phyloP scores from a whole-genome alignment of 2,797 vertebrate genomes.

The Decapterus maruadsi region DNA sequence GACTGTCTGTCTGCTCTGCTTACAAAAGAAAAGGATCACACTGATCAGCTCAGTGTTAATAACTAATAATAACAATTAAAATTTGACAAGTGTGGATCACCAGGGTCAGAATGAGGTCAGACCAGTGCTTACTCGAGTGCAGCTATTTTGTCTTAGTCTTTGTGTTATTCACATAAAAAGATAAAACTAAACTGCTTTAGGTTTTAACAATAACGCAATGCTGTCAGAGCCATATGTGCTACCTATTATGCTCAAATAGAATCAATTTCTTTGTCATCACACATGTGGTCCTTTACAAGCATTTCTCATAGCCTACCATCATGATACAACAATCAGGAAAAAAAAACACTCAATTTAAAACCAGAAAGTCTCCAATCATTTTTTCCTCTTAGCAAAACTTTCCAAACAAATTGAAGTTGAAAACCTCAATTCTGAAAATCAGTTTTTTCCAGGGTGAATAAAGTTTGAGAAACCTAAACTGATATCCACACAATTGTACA shows the following conservation, averaged over 20 bases:
- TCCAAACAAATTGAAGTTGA: neutral
- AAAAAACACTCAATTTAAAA: neutral
- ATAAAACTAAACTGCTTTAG: neutral
- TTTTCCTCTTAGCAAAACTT: neutral
- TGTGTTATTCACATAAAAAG: neutral
- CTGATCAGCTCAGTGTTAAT: neutral
- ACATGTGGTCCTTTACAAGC: neutral
- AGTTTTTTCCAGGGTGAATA: neutral
- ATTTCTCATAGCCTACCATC: neutral
- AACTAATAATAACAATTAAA: neutral
- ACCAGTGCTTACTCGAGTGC: neutral
- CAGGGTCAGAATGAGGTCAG: constrained; percentile 10
- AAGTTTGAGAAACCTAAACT: neutral
- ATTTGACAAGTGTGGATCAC: neutral
- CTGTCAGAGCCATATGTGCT: neutral
- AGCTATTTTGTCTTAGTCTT: neutral
- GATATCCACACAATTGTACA: neutral
- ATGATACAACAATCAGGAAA: neutral
- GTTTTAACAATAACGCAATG: neutral
- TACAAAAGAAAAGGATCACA: neutral
- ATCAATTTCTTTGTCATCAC: neutral
- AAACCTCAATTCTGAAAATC: neutral
- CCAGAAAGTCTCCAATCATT: neutral
- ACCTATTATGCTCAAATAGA: neutral
- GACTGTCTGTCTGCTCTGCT: neutral